Percentiles rank a stretch among this genome's conserved stretches.
Conservation (phyloP, 2,113 vertebrate species). For the Prunella himalayana region DNA sequence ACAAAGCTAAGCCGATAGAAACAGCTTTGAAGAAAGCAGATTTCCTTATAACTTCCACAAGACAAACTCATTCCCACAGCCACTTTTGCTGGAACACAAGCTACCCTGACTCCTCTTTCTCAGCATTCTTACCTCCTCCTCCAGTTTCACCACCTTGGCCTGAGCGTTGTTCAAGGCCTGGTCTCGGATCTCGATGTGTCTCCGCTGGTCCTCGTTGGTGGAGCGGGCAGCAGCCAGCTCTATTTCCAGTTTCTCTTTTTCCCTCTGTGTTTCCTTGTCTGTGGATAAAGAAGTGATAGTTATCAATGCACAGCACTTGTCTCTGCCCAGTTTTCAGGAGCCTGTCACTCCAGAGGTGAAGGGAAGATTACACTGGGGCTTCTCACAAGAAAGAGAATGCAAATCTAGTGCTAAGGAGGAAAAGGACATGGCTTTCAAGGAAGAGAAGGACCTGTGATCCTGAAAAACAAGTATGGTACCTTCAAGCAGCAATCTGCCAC, state of each 20-base stretch:
- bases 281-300: background rate
- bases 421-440: background rate
- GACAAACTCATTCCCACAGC: background rate
- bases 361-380: background rate
- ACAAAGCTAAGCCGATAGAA: background rate
- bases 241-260: slow-evolving; percentile 96
- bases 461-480: background rate
- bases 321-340: background rate
- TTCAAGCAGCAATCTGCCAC: background rate
- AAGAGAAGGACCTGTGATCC: background rate
- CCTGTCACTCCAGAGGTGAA: background rate
- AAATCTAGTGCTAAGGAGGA: background rate
- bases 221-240: slow-evolving; percentile 88
- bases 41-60: background rate
- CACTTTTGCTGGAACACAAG: background rate
- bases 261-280: slow-evolving; percentile 92
- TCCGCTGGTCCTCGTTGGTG: slow-evolving; percentile 91
- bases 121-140: slow-evolving; percentile 87
- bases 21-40: background rate
- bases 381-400: background rate
- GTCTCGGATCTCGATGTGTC: slow-evolving; percentile 97
- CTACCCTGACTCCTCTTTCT: background rate
- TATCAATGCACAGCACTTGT: background rate
- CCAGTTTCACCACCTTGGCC: slow-evolving; percentile 96
- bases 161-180: slow-evolving; percentile 96